Evolutionary conservation across 2,113 vertebrate genomes (phyloP).

Genomic region (Rhombomys opimus): DNA sequence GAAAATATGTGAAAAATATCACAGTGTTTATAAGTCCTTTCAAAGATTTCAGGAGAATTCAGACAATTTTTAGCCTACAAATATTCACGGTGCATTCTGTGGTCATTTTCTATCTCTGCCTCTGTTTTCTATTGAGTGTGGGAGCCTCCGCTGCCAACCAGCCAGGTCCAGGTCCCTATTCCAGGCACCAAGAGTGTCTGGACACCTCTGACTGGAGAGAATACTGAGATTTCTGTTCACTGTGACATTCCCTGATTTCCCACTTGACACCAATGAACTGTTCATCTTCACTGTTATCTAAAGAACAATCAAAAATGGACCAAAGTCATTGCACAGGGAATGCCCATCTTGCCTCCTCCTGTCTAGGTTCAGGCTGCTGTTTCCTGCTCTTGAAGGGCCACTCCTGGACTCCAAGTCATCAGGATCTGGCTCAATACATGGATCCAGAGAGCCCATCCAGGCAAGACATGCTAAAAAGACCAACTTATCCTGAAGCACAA

Average conservation of each 20-base stretch:
- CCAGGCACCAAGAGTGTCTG: neutral
- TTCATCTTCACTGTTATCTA: neutral
- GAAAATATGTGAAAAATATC: conserved; percentile 65
- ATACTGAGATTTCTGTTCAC: neutral
- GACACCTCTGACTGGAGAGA: neutral
- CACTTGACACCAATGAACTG: neutral
- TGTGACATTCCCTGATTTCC: neutral
- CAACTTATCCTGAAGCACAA: neutral
- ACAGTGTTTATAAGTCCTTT: conserved; percentile 53
- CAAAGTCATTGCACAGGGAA: neutral
- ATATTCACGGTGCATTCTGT: conserved; percentile 47
- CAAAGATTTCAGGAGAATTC: conserved; percentile 29
- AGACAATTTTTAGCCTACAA: conserved; percentile 22
- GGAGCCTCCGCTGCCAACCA: neutral
- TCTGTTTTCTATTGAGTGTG: neutral
- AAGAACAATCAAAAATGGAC: neutral
- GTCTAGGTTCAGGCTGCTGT: neutral
- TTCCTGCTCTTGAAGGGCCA: neutral
- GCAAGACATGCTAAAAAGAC: neutral
- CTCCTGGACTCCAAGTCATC: accelerated
- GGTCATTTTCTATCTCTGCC: conserved; percentile 11
- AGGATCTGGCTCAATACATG: neutral
- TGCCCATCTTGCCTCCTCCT: neutral
- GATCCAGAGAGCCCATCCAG: neutral
- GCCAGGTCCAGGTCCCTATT: neutral